Conservation (phyloP, 2,888 invertebrate species). For the Beris chalybata region DNA sequence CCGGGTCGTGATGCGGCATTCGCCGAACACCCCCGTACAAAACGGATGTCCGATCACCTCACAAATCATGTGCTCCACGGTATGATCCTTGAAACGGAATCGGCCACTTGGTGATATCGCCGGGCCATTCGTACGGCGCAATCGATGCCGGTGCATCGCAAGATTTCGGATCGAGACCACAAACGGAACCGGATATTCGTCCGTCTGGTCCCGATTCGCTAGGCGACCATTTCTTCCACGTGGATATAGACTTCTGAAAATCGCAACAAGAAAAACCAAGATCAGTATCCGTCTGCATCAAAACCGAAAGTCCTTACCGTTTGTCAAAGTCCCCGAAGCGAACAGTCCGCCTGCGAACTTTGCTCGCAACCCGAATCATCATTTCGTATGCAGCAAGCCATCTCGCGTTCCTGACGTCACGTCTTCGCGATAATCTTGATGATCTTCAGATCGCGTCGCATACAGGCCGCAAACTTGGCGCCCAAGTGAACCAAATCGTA, state of each 20-base stretch:
- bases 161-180: constrained; percentile 96
- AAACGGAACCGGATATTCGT: too few species aligned
- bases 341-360: constrained; percentile 90
- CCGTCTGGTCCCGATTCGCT: too few species aligned
- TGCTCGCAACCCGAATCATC: constrained; percentile 97
- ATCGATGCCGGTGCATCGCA: constrained; percentile 94
- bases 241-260: too few species aligned
- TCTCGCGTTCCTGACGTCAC: constrained; percentile 82
- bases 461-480: constrained; percentile 98
- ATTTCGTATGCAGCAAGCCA: constrained; percentile 97
- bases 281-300: too few species aligned
- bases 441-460: constrained; percentile 90
- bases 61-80: constrained; percentile 96
- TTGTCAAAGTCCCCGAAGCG: constrained; percentile 72
- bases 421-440: constrained; percentile 85
- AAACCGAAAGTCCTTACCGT: constrained; percentile 63
- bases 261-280: too few species aligned
- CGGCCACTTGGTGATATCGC: constrained; percentile 98
- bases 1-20: constrained; percentile 90
- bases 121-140: constrained; percentile 95
- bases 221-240: too few species aligned
- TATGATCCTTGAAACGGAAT: constrained; percentile 71
- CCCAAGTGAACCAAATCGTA: constrained; percentile 96
- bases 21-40: too few species aligned
- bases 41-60: too few species aligned